These are phyloP conservation scores for Acronicta alni DNA, from an alignment of 2,888 invertebrate species.

Conservation along the genomic window DNA sequence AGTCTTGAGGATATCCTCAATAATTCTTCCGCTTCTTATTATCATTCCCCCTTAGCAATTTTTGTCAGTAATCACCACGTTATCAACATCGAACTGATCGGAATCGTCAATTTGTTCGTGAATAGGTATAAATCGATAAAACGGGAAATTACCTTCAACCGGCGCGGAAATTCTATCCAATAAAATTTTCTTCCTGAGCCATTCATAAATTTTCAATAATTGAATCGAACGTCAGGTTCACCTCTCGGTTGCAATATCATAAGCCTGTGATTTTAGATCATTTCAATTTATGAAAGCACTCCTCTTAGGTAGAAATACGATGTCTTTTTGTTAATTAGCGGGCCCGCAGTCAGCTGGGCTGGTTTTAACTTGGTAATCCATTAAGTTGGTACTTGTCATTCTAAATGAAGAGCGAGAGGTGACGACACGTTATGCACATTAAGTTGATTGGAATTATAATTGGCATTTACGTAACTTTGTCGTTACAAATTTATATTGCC, in stretches of 20 bases:
- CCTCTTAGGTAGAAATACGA: slow-evolving; percentile 53
- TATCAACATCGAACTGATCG: slow-evolving; percentile 65
- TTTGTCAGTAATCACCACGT: slow-evolving; percentile 60
- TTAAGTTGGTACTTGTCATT: slow-evolving; percentile 69
- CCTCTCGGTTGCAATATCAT: slow-evolving; percentile 72
- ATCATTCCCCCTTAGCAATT: slow-evolving; percentile 58
- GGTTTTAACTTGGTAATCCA: slow-evolving; percentile 71
- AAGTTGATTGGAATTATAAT: slow-evolving; percentile 73
- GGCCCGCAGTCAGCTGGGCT: slow-evolving; percentile 63
- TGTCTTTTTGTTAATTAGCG: slow-evolving; percentile 76
- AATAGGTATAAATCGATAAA: slow-evolving; percentile 74
- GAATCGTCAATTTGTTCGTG: slow-evolving; percentile 70
- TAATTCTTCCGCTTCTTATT: slow-evolving; percentile 62
- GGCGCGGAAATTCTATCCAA: slow-evolving; percentile 77
- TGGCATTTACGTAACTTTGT: slow-evolving; percentile 57
- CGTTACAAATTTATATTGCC: slow-evolving; percentile 29
- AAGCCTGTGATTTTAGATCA: slow-evolving; percentile 76
- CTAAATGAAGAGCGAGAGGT: slow-evolving; percentile 48
- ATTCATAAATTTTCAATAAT: slow-evolving; percentile 85
- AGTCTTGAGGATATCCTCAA: slow-evolving; percentile 52
- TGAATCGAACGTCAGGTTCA: slow-evolving; percentile 79
- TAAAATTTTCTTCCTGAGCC: slow-evolving; percentile 80
- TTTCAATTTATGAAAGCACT: slow-evolving; percentile 67
- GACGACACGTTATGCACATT: slow-evolving; percentile 70
- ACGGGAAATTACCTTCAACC: slow-evolving; percentile 75